Conservation (phyloP, 1,140 invertebrate genomes). For the Drosophila lacteicornis region DNA sequence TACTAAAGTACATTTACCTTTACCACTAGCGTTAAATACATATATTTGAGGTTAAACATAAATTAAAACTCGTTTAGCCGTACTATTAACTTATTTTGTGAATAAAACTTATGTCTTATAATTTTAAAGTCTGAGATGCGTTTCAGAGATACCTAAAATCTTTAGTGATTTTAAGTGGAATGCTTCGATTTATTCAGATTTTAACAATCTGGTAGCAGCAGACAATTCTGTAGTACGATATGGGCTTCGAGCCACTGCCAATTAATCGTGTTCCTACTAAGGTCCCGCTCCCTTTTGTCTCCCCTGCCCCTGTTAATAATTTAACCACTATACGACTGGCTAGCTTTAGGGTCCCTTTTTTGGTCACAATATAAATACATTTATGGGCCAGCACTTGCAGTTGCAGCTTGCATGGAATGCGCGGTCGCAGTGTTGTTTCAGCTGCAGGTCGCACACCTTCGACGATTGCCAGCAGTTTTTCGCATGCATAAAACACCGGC, state of each 20-base stretch:
- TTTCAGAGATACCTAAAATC: too few species aligned
- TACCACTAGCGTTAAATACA: too few species aligned
- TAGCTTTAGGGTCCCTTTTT: slow-evolving; percentile 24
- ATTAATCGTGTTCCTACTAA: background rate
- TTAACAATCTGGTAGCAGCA: background rate
- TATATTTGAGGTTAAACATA: too few species aligned
- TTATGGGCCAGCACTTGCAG: slow-evolving; percentile 35
- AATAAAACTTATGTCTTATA: too few species aligned
- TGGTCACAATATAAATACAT: slow-evolving; percentile 42
- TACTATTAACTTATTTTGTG: background rate
- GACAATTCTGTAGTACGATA: background rate
- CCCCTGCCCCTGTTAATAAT: slow-evolving; percentile 12
- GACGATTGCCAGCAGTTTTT: slow-evolving; percentile 43
- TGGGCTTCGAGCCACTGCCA: background rate
- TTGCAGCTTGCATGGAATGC: slow-evolving; percentile 2
- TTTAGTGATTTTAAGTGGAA: too few species aligned
- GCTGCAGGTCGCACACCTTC: slow-evolving; percentile 43
- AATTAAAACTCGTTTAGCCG: too few species aligned
- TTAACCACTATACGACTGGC: slow-evolving; percentile 12
- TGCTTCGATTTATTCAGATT: background rate
- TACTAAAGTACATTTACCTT: background rate
- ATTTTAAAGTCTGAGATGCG: background rate
- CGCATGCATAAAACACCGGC: slow-evolving; percentile 30
- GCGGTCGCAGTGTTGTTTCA: slow-evolving; percentile 38
- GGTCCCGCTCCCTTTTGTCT: background rate